Percentiles rank a stretch among this genome's conserved stretches.
phyloP scores from a whole-genome alignment of 2,797 vertebrate genomes.

The Euthynnus affinis region DNA sequence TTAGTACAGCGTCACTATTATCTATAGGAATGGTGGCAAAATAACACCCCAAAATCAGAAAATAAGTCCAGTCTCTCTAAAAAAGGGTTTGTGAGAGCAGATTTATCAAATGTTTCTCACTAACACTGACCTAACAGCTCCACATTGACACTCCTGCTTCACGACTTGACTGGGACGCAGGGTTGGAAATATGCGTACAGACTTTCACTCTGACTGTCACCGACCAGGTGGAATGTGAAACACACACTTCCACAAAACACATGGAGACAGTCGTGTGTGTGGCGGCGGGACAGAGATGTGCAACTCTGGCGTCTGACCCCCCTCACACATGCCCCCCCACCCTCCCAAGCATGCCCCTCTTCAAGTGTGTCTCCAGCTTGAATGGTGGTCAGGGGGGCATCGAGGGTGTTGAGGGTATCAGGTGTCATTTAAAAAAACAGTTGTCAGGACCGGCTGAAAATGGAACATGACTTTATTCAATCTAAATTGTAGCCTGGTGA shows the following conservation, averaged over 20 bases:
- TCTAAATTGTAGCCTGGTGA: slow-evolving; percentile 70
- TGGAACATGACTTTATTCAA: slow-evolving; percentile 77
- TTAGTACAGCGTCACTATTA: slow-evolving; percentile 1
- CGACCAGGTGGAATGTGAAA: slow-evolving; percentile 58
- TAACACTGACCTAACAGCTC: not conserved
- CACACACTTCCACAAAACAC: slow-evolving; percentile 34
- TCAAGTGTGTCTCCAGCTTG: slow-evolving; percentile 68
- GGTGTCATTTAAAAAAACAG: slow-evolving; percentile 83
- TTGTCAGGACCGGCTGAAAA: slow-evolving; percentile 79
- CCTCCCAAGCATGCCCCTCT: slow-evolving; percentile 55
- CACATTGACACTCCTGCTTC: not conserved
- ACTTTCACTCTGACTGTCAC: slow-evolving; percentile 35
- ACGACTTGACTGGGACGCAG: not conserved
- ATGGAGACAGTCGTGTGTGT: slow-evolving; percentile 51
- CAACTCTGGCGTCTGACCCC: slow-evolving; percentile 67
- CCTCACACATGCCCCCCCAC: slow-evolving; percentile 56
- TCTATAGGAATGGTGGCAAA: slow-evolving; percentile 5
- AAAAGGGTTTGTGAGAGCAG: slow-evolving; percentile 2
- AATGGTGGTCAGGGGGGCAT: slow-evolving; percentile 33
- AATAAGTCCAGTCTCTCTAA: not conserved
- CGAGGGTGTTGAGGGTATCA: slow-evolving; percentile 63
- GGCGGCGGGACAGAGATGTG: slow-evolving; percentile 55
- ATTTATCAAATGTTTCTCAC: slow-evolving; percentile 17
- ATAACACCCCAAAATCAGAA: too few species aligned
- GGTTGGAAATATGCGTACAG: slow-evolving; percentile 7